Conservation (phyloP, 2,888 invertebrate genomes). For the Tetranychus truncatus region DNA sequence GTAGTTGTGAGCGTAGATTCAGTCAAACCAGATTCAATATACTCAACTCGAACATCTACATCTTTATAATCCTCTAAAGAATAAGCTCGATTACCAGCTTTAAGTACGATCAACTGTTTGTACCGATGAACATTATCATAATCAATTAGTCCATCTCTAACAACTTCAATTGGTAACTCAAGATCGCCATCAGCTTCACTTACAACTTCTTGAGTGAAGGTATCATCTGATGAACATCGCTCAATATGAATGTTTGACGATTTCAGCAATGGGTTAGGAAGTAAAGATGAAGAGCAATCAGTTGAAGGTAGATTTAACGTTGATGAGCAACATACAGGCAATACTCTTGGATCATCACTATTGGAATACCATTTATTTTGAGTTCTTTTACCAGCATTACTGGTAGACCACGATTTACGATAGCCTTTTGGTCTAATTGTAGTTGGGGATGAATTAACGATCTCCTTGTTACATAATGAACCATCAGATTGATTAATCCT, state of each 20-base stretch:
- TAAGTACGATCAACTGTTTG: constrained; percentile 14
- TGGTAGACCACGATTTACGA: neutral
- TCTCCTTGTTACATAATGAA: too few species aligned
- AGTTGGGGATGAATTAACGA: too few species aligned
- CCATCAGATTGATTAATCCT: too few species aligned
- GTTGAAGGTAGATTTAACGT: neutral
- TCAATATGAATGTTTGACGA: neutral
- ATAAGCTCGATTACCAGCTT: constrained; percentile 6
- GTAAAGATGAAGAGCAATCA: neutral
- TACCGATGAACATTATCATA: constrained; percentile 9
- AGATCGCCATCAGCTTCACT: neutral
- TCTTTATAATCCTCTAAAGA: constrained; percentile 23
- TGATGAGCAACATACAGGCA: neutral
- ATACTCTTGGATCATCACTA: neutral
- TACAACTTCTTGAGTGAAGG: constrained; percentile 6
- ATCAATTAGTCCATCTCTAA: neutral
- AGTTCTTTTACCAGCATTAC: neutral
- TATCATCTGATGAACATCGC: constrained; percentile 6
- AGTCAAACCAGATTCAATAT: constrained; percentile 21
- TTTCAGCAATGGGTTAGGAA: neutral
- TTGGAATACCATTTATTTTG: neutral
- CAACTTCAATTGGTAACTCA: constrained; percentile 1
- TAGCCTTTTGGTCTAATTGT: neutral
- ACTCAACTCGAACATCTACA: constrained; percentile 29
- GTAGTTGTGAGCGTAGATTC: too few species aligned